A percentile compares a stretch with the other conserved stretches of the same genome.
Evolutionary conservation across 1,140 invertebrate genomes (phyloP).

Genomic region (Telenomus remus): DNA sequence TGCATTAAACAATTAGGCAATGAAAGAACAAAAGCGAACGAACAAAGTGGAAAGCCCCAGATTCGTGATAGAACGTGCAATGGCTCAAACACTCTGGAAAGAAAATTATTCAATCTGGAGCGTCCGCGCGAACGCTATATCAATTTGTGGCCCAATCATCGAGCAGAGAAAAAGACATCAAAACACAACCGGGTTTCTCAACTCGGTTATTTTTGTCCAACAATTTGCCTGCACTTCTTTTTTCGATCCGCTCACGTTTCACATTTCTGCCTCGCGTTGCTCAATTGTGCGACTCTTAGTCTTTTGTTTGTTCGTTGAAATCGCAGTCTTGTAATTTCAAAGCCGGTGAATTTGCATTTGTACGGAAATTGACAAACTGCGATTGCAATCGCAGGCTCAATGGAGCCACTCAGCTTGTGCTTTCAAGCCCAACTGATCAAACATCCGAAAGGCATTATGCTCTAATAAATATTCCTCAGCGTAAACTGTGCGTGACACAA

Average conservation of each 20-base stretch:
- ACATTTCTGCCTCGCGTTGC: neutral
- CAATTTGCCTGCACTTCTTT: constrained; percentile 11
- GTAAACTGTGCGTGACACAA: constrained; percentile 29
- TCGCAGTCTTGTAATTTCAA: no score
- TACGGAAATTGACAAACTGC: no score
- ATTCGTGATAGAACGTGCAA: constrained; percentile 8
- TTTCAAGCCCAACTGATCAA: constrained; percentile 7
- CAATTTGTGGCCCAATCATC: neutral
- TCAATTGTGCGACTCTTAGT: no score
- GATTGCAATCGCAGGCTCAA: neutral
- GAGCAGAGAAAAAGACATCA: neutral
- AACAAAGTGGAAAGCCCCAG: constrained; percentile 9
- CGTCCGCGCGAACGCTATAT: neutral
- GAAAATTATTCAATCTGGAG: constrained; percentile 4
- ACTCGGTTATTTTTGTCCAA: neutral
- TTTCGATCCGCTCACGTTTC: constrained; percentile 17
- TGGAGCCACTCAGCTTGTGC: neutral
- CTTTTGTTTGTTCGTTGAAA: no score
- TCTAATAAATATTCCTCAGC: constrained; percentile 17
- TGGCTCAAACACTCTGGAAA: constrained; percentile 2
- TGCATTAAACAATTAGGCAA: constrained; percentile 7
- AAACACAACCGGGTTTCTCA: no score
- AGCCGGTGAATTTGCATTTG: no score
- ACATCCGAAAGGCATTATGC: constrained; percentile 8
- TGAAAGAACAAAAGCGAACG: constrained; percentile 25